Evolutionary conservation across 23 tunicate species (phyloP), one percentile per base, ranked within the genome.

Genomic region (Aplidium turbinatum): DNA sequence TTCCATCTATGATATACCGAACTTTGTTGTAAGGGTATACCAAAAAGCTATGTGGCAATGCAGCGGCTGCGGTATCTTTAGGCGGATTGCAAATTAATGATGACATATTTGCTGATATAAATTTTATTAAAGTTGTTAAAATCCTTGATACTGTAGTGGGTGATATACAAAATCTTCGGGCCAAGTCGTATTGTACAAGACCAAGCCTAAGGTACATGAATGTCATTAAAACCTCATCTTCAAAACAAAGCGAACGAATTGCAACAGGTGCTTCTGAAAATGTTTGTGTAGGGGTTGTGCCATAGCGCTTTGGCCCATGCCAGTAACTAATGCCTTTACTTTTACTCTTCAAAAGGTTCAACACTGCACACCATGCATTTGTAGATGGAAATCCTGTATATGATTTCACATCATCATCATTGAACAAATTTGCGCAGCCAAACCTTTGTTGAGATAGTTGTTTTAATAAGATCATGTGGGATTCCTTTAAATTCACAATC

Each of bases 171-270:
- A 54, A 54, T 54, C 22, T 13, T 18, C 4, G 24, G 21, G 60
- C 60, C 60, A 54, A 54, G 22, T 54, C 22, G 4, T 5, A 18
- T 13, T 11, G 24, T n/a, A 54, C 6, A 22, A 54, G 21, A 18
- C 60, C 60, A 54, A 54, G 60, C 21, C 60, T 22, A 13, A 54
- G 60, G n/a, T 25, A 4, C 60, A 54, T 54, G 21, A 54, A 54
- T 13, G 60, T 54, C 22, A 54, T 54, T n/a, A 54, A n/a, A 54
- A 54, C 24, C 22, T 54, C 22, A 54, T 54, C 60, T n/a, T 54
- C 22, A 54, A 54, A 54, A 11, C 6, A 18, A 18, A 54, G 22
- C 4, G 6, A 5, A 18, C 60, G 19, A n/a, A 11, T 11, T 18
- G 60, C 60, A 5, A 11, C 21, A 25, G 19, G 60, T 6, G 4